Evolutionary conservation across 2,888 invertebrate species (phyloP), one percentile per base, ranked within the genome.

Genomic region (Parasteatoda lunata): DNA sequence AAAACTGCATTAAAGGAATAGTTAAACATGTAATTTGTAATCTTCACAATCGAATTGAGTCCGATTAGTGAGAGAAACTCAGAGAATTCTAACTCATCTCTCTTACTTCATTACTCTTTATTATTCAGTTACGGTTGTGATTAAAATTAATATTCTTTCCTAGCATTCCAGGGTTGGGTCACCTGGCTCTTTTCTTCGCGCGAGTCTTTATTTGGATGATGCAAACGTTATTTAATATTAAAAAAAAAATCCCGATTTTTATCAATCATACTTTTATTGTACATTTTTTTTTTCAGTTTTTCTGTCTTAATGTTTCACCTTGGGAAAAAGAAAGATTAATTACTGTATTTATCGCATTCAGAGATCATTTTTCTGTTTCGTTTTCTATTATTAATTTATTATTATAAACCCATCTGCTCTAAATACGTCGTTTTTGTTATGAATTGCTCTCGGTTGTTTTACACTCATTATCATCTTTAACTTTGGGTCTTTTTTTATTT

Each of bases 221-320:
- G 30, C 30, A 30, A 30, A 30, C 30, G 30, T 30, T 30, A 30
- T 30, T 30, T 30, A 30, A 30, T 30, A 30, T n/a, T n/a, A n/a
- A n/a, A n/a, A n/a, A n/a, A n/a, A n/a, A n/a, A n/a, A n/a, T n/a
- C 49, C 54, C 49, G 78, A 78, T 78, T 78, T 70, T 78, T 70
- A 78, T 70, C 78, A 70, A 70, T 78, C 70, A 59, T 69, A 30
- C 30, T 48, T 70, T 52, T 77, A 48, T 68, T 51, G 54, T 13
- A 3, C 54, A n/a, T 79, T 51, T 30, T 11, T 51, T 68, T 77
- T 70, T 70, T 70, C 48, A 5, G n/a, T 15, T 49, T 75, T 77
- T 51, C 65, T 64, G 59, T 77, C 65, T 49, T 59, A n/a, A 59
- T 5, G 64, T 64, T 79, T 71, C 66, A 3, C 11, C 49, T 45